Conservation (phyloP, 2,113 vertebrate species). For the Sphaerodactylus townsendi region DNA sequence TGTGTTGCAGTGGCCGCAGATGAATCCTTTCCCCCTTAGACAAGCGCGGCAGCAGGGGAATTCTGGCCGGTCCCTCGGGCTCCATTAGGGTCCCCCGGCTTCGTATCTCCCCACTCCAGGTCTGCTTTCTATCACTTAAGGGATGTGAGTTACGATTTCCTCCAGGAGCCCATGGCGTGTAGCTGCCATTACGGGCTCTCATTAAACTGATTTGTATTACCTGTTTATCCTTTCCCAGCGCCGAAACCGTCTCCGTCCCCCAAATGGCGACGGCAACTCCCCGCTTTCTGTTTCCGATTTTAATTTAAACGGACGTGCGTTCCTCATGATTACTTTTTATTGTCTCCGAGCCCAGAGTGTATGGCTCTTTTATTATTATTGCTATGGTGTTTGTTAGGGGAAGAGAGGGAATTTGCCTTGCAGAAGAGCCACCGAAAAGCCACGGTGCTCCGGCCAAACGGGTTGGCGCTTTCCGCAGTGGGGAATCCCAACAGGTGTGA, state of each 20-base stretch:
- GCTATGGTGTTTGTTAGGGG: neutral
- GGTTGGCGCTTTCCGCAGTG: neutral
- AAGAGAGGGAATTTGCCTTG: slow-evolving; percentile 4
- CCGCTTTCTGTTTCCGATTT: slow-evolving; percentile 15
- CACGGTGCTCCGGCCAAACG: neutral
- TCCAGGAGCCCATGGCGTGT: slow-evolving; percentile 25
- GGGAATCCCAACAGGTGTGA: too few species aligned
- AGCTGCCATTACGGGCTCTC: slow-evolving; percentile 46
- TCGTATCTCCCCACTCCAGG: neutral
- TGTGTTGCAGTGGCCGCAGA: too few species aligned
- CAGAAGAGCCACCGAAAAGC: neutral
- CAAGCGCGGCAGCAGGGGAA: too few species aligned
- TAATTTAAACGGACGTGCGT: slow-evolving; percentile 32
- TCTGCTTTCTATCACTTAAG: neutral
- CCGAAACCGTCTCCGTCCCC: slow-evolving; percentile 2
- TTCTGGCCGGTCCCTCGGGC: neutral
- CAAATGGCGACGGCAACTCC: slow-evolving; percentile 45
- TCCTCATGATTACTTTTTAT: slow-evolving; percentile 56
- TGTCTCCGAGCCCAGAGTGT: slow-evolving; percentile 39
- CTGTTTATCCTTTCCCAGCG: slow-evolving; percentile 46
- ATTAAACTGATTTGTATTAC: slow-evolving; percentile 53
- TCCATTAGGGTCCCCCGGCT: too few species aligned
- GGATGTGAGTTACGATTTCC: slow-evolving; percentile 23
- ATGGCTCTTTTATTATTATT: slow-evolving; percentile 29
- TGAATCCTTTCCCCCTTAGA: too few species aligned